Evolutionary conservation across 1,140 invertebrate genomes (phyloP), one percentile per base, ranked within the genome.

Genomic region (Kradibia gibbosae): DNA sequence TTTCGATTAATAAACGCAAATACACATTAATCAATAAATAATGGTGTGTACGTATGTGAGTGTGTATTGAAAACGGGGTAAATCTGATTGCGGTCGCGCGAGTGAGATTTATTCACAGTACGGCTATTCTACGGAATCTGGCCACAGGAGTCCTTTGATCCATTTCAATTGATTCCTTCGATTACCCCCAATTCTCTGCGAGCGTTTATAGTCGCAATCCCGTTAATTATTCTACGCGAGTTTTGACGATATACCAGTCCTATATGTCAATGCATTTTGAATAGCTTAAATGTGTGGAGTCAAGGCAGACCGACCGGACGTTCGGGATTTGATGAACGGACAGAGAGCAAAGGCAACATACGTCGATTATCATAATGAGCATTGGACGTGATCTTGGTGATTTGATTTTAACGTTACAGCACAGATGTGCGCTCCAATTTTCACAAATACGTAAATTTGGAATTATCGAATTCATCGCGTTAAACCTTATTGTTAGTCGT

Each of bases 31-130:
- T 15, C 7, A 15, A 48, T 48, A 15, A 7, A 48, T 57, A 57
- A 57, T 15, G n/a, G 15, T 53, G 48, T 74, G 17, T 83, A 81
- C 79, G 78, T 85, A 84, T 83, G 84, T 85, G 82, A 80, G 80
- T 83, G 80, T 84, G 82, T 81, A 85, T 84, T 79, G 83, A 83
- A 85, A 77, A 15, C 28, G 84, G 28, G 81, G 83, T 36, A 83
- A 83, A 83, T 85, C 84, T 85, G 86, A 86, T 86, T 85, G 85
- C 85, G 77, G 82, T 83, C n/a, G 3, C 31, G 82, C 84, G 84
- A 86, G 85, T 85, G 84, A 83, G 85, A 85, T 85, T 86, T 83
- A 80, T 85, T 85, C 84, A 81, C 45, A 42, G 62, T 42, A 65
- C 84, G 83, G 39, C 76, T 85, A 83, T 80, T 84, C 79, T 84